Conservation (phyloP, 30 jellyfish, hydroid and myxozoan species). For the Hydra vulgaris region DNA sequence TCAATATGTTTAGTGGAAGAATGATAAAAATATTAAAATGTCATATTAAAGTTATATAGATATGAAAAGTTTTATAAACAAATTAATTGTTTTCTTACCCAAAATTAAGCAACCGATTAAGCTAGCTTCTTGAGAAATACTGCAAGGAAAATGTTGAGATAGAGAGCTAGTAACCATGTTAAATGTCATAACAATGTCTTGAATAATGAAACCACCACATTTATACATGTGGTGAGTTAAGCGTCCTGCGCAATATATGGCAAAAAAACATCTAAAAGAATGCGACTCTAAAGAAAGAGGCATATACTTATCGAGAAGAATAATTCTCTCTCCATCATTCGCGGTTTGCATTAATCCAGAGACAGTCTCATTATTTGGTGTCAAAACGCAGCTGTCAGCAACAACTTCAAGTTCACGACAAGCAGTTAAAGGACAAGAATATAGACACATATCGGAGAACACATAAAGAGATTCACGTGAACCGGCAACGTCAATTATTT, state of each 20-base stretch:
- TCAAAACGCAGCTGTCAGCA: constrained; percentile 82
- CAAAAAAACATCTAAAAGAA: constrained; percentile 68
- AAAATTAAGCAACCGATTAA: constrained; percentile 72
- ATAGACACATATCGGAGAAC: constrained; percentile 83
- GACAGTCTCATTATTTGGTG: constrained; percentile 88
- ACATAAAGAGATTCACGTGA: constrained; percentile 67
- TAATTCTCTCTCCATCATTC: constrained; percentile 76
- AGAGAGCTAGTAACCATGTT: constrained; percentile 79
- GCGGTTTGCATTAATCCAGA: constrained; percentile 70
- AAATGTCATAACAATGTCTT: constrained; percentile 83
- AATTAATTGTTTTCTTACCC: background rate
- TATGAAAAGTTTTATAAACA: too few relatives aligned
- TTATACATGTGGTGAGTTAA: constrained; percentile 60
- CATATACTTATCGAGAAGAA: constrained; percentile 59
- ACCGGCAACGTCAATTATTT: constrained; percentile 74
- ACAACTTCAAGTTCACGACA: constrained; percentile 83
- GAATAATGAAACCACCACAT: constrained; percentile 87
- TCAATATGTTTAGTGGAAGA: too few relatives aligned
- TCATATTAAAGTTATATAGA: too few relatives aligned
- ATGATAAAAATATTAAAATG: too few relatives aligned
- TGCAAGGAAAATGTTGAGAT: constrained; percentile 83
- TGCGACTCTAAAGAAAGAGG: constrained; percentile 64
- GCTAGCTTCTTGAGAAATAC: constrained; percentile 70
- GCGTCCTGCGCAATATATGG: constrained; percentile 73
- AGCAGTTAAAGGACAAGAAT: constrained; percentile 65